Percentiles rank a stretch among this genome's conserved stretches.
Conservation (phyloP, 2,113 vertebrate genomes). For the Myodes glareolus region DNA sequence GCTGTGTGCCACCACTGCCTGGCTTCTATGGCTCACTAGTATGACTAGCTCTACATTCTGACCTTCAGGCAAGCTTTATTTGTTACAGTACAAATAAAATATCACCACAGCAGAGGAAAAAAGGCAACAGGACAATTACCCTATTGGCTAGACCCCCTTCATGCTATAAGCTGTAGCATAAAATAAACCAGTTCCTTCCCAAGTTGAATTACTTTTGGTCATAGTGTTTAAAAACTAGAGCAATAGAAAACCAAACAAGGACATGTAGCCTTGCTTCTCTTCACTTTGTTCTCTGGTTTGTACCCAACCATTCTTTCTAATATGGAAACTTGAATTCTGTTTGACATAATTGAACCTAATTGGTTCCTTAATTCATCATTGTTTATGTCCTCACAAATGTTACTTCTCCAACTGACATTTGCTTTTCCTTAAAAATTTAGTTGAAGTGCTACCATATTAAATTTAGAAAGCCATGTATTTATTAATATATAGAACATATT, state of each 20-base stretch:
- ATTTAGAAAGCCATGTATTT: neutral
- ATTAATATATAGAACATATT: neutral
- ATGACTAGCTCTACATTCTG: no score
- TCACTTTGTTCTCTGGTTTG: neutral
- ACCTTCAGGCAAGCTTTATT: no score
- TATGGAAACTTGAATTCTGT: neutral
- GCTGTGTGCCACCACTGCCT: no score
- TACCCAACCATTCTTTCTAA: neutral
- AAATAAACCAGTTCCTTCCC: neutral
- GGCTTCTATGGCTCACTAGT: no score
- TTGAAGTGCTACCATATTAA: neutral
- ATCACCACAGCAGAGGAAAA: no score
- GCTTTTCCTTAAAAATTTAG: constrained; percentile 32
- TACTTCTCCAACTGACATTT: neutral
- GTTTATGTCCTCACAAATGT: neutral
- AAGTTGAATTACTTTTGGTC: neutral
- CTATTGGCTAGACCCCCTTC: no score
- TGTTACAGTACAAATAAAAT: no score
- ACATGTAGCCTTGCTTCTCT: neutral
- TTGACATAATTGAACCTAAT: no score
- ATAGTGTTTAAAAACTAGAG: neutral
- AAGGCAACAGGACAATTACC: no score
- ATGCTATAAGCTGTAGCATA: neutral
- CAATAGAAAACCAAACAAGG: neutral
- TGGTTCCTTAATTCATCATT: neutral